A percentile compares a stretch with the other conserved stretches of the same genome.
Conservation (phyloP, 2,113 vertebrate genomes). For the Stomatorhinus ivindoensis region DNA sequence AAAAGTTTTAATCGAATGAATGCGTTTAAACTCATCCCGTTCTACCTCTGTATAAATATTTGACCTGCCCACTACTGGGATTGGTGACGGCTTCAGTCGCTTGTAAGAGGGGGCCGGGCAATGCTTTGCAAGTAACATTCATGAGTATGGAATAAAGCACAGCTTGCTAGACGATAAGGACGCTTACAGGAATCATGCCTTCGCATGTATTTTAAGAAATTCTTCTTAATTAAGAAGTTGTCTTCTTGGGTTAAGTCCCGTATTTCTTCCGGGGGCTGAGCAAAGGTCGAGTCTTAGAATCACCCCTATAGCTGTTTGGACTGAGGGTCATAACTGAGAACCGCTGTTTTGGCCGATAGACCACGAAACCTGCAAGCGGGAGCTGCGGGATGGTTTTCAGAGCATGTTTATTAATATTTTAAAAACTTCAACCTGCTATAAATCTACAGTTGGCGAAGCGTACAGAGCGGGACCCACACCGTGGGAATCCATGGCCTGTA, state of each 20-base stretch:
- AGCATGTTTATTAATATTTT: neutral
- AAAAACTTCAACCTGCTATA: neutral
- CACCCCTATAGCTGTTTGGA: neutral
- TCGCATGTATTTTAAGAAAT: neutral
- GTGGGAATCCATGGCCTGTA: too few species aligned
- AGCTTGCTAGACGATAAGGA: neutral
- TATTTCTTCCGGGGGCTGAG: too few species aligned
- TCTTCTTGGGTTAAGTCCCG: too few species aligned
- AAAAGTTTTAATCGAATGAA: conserved; percentile 41
- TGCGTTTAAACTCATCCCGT: conserved; percentile 60
- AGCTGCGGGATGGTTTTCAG: neutral
- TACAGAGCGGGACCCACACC: too few species aligned
- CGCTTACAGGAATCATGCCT: neutral
- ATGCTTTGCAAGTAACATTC: conserved; percentile 58
- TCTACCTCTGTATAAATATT: conserved; percentile 72
- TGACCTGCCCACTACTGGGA: conserved; percentile 62
- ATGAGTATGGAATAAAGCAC: conserved; percentile 44
- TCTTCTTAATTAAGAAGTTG: too few species aligned
- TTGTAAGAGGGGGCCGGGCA: conserved; percentile 56
- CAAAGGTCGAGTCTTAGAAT: neutral
- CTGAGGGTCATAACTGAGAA: neutral
- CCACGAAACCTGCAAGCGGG: neutral
- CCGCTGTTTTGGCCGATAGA: neutral
- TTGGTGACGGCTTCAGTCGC: conserved; percentile 63
- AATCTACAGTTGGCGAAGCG: neutral